phyloP scores from a whole-genome alignment of 1,140 invertebrate species.

The Triops cancriformis region DNA sequence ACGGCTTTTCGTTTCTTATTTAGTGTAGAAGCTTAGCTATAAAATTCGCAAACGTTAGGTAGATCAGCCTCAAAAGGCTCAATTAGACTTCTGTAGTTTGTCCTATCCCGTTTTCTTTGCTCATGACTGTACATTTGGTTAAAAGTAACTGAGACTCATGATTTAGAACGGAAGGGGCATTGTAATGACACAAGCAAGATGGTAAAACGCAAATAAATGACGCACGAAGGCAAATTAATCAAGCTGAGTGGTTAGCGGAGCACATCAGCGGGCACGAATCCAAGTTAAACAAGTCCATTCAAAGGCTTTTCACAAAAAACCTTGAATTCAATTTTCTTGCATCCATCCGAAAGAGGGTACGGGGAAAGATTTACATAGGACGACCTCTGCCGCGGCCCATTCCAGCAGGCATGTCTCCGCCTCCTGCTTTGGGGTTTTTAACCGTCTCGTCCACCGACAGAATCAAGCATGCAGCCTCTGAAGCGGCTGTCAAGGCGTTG shows the following conservation, averaged over 20 bases:
- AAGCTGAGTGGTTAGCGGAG: conserved; percentile 9
- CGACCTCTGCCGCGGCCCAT: conserved; percentile 33
- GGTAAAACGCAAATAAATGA: not conserved
- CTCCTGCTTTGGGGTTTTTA: conserved; percentile 70
- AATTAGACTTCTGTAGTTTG: no score
- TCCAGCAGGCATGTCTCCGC: conserved; percentile 33
- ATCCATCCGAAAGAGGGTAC: not conserved
- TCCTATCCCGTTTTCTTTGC: no score
- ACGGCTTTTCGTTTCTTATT: no score
- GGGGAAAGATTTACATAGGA: conserved; percentile 29
- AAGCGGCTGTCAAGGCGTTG: conserved; percentile 91
- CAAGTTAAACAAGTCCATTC: not conserved
- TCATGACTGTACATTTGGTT: no score
- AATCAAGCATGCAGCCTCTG: conserved; percentile 91
- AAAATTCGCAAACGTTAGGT: no score
- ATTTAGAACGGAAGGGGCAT: not conserved
- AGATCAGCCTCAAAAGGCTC: no score
- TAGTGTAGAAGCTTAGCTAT: no score
- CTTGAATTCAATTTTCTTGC: not conserved
- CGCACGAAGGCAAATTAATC: not conserved
- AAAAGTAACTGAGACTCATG: no score
- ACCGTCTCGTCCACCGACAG: conserved; percentile 98
- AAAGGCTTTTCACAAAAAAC: not conserved
- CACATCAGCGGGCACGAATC: not conserved
- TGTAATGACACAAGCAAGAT: conserved; percentile 14